Evolutionary conservation across 1,140 invertebrate species (phyloP).

Genomic region (Sesamia nonagrioides): DNA sequence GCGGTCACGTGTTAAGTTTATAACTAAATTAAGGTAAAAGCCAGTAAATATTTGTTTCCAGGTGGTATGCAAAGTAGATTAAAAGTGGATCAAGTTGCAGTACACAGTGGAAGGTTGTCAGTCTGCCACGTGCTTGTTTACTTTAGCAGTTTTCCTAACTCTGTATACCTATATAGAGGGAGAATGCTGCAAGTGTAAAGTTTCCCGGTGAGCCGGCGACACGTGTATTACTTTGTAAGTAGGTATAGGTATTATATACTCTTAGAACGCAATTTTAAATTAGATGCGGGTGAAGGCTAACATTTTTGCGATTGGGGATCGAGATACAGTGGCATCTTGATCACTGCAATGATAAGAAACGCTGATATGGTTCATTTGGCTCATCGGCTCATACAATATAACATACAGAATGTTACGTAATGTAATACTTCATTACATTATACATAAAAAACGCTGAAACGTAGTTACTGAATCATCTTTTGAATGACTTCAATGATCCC

Average conservation of each 20-base stretch:
- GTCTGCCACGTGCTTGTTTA: not conserved
- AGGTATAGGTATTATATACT: too few species aligned
- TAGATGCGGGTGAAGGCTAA: not conserved
- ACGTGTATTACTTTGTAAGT: not conserved
- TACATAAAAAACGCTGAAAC: too few species aligned
- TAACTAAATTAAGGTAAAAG: constrained; percentile 14
- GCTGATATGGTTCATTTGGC: too few species aligned
- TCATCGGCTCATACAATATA: too few species aligned
- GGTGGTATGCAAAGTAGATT: not conserved
- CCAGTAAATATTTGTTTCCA: constrained; percentile 22
- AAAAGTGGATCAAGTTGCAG: not conserved
- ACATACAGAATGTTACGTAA: too few species aligned
- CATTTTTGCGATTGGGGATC: too few species aligned
- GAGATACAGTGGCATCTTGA: too few species aligned
- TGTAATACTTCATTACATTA: too few species aligned
- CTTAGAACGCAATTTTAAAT: too few species aligned
- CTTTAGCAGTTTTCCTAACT: not conserved
- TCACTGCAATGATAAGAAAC: too few species aligned
- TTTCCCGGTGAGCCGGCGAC: not conserved
- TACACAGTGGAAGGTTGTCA: not conserved
- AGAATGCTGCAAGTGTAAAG: not conserved
- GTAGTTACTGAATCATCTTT: too few species aligned
- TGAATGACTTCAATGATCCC: too few species aligned
- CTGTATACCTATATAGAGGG: not conserved
- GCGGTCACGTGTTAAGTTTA: not conserved